Conservation (phyloP, 1,140 invertebrate genomes). For the Neodiprion pinetum region DNA sequence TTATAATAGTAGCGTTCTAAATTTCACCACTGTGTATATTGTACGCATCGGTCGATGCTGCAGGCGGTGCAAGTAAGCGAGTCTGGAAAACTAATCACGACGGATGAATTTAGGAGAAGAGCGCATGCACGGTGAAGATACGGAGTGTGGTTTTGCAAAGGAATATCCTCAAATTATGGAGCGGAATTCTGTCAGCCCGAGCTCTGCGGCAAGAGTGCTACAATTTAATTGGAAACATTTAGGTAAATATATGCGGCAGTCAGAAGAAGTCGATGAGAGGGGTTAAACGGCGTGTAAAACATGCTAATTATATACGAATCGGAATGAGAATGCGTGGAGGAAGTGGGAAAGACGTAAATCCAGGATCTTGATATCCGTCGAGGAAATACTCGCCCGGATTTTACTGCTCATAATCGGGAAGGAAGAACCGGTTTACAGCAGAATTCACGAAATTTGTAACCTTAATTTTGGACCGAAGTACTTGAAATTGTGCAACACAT, state of each 20-base stretch:
- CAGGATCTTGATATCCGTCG: not conserved
- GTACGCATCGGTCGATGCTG: no score
- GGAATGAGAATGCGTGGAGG: not conserved
- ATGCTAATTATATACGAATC: not conserved
- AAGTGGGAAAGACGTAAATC: not conserved
- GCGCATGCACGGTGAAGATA: no score
- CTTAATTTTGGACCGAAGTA: no score
- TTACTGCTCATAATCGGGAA: not conserved
- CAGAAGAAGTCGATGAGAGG: not conserved
- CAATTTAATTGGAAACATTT: not conserved
- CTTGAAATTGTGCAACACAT: no score
- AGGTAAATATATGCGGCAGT: not conserved
- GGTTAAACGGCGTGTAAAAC: slow-evolving; percentile 4
- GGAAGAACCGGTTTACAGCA: no score
- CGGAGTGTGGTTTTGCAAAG: no score
- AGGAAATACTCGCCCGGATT: not conserved
- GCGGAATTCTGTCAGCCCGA: not conserved
- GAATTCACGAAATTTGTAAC: no score
- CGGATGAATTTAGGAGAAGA: no score
- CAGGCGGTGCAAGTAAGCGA: no score
- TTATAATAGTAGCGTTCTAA: no score
- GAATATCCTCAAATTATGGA: not conserved
- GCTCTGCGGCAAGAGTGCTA: not conserved
- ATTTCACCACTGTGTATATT: no score
- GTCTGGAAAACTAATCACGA: no score